Conservation (phyloP, 2,888 invertebrate species). For the Cybosia mesomella region DNA sequence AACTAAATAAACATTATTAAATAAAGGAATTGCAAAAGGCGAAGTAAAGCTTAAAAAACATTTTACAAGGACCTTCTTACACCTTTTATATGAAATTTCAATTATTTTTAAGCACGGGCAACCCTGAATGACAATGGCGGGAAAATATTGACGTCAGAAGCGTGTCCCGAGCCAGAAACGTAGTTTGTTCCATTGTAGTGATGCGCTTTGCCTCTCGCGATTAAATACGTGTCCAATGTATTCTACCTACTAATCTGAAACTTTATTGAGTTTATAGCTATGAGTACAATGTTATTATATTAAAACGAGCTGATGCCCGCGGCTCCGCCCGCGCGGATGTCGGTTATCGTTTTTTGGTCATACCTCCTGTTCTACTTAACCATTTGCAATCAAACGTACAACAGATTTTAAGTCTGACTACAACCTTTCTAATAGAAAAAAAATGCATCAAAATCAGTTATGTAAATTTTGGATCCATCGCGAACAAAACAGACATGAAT, state of each 20-base stretch:
- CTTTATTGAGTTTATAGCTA: background rate
- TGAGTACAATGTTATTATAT: background rate
- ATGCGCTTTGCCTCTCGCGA: conserved; percentile 28
- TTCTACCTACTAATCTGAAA: conserved; percentile 22
- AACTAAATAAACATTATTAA: conserved; percentile 15
- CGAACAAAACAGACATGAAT: too few species aligned
- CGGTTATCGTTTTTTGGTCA: too few species aligned
- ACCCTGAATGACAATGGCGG: conserved; percentile 68
- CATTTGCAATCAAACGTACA: too few species aligned
- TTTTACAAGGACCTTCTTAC: conserved; percentile 5
- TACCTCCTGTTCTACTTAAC: too few species aligned
- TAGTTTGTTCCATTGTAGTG: conserved; percentile 43
- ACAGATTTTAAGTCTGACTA: too few species aligned
- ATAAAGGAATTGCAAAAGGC: conserved; percentile 13
- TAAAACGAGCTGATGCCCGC: too few species aligned
- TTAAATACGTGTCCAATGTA: conserved; percentile 30
- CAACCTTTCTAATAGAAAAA: too few species aligned
- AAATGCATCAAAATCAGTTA: too few species aligned
- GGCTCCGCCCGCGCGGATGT: too few species aligned
- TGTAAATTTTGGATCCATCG: too few species aligned
- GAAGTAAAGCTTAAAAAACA: conserved; percentile 24
- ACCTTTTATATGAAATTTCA: conserved; percentile 10
- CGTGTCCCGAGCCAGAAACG: conserved; percentile 39
- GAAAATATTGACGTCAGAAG: conserved; percentile 68
- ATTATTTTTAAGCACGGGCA: conserved; percentile 44